Evolutionary conservation across 2,113 vertebrate species (phyloP).

Genomic region (Hirundichthys speculiger): DNA sequence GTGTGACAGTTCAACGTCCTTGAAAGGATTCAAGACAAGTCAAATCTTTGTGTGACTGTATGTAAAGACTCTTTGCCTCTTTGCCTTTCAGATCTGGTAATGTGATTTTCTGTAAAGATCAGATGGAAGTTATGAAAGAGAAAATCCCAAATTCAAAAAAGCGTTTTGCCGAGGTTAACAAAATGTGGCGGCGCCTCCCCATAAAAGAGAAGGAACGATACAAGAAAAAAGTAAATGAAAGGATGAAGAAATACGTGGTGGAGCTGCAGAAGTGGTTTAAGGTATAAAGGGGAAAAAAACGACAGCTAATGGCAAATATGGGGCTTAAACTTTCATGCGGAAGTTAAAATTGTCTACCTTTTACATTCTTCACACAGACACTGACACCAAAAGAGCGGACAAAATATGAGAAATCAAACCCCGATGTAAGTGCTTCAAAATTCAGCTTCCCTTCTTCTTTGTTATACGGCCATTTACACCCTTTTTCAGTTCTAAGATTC

Average conservation of each 20-base stretch:
- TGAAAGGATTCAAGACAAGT: neutral
- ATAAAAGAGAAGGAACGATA: neutral
- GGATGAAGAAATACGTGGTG: neutral
- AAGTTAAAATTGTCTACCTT: neutral
- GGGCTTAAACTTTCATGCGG: neutral
- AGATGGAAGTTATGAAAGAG: slow-evolving; percentile 22
- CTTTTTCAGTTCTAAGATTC: neutral
- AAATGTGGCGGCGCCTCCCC: slow-evolving; percentile 12
- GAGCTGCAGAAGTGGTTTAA: slow-evolving; percentile 52
- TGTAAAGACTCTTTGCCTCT: neutral
- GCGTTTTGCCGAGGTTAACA: neutral
- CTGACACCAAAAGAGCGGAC: slow-evolving; percentile 21
- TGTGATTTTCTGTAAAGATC: neutral
- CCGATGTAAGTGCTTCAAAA: slow-evolving; percentile 16
- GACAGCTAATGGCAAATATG: neutral
- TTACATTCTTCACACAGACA: slow-evolving; percentile 22
- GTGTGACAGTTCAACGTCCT: neutral
- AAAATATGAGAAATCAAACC: neutral
- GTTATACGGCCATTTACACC: neutral
- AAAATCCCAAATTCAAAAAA: neutral
- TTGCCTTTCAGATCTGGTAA: slow-evolving; percentile 10
- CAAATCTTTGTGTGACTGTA: too few species aligned
- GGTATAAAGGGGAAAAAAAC: slow-evolving; percentile 22
- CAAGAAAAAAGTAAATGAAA: neutral
- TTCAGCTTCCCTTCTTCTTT: neutral